Base-by-base conservation (phyloP, 2,113 vertebrate species). In the Nycticryphes semicollaris region DNA sequence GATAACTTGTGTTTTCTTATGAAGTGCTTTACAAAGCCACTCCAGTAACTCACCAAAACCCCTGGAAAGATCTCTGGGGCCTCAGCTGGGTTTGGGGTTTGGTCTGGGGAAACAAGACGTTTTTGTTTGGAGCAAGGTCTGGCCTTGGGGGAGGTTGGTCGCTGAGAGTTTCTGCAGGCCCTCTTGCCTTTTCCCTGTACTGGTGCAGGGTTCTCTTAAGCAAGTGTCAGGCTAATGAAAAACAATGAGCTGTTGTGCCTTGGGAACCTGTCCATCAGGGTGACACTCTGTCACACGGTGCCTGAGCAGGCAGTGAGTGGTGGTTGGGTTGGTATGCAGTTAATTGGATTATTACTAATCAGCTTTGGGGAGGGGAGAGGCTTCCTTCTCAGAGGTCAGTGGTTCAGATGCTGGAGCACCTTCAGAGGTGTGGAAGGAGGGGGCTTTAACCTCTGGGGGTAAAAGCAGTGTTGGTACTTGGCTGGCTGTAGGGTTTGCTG, bases 61-160 rank as follows among this genome's bases (percentile, higher is more conserved):
- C 81, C 66, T 6, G 10, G 10, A 47, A 62, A 67, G 5, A 6
- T 27, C 3, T 33, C 17, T 6, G 7, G 72, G 24, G 43, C 10
- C 14, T 47, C 18, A 27, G n/a, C 8, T 51, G 2, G 17, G 33
- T 17, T 54, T 54, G 53, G n/a, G 15, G 4, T 41, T 33, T n/a
- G 48, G 7, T 13, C 0, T 0, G 22, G 9, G n/a, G 35, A 54
- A n/a, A 15, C 7, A 16, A 9, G 30, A 12, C 12, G 5, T 13
- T 12, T 76, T 6, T 15, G 30, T 9, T 20, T 0, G 1, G 45
- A n/a, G n/a, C 0, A 0, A 41, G 50, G 25, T 19, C 9, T 28
- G 21, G 22, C 24, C 3, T 6, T 12, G 15, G 10, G 27, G 7
- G 10, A 16, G 3, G 12, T 24, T 2, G 5, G 14, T 27, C 0